A percentile compares a stretch with the other conserved stretches of the same genome.
Evolutionary conservation across 2,113 vertebrate species (phyloP).

Genomic region (Trogon melanurus): DNA sequence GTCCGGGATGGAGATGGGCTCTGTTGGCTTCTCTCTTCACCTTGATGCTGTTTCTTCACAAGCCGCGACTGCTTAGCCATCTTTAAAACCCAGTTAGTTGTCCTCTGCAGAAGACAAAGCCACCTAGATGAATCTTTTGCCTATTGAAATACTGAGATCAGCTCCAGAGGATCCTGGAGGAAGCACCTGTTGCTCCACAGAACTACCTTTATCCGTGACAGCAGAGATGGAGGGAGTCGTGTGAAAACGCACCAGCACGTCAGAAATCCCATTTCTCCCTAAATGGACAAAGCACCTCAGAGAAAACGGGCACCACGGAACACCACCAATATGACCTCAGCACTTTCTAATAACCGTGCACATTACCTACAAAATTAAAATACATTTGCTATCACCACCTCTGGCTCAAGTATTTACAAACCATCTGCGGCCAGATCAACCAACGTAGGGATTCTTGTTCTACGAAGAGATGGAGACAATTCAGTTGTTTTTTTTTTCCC

Average conservation of each 20-base stretch:
- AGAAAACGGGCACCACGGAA: neutral
- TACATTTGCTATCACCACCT: neutral
- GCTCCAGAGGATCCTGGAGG: neutral
- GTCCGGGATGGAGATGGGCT: neutral
- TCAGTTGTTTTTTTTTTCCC: conserved; percentile 30
- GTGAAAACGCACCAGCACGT: neutral
- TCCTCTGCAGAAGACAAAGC: neutral
- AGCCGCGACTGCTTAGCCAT: neutral
- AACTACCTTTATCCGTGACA: neutral
- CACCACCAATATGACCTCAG: neutral
- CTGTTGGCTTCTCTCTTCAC: neutral
- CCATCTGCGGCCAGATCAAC: neutral
- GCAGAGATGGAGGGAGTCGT: neutral
- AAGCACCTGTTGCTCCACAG: neutral
- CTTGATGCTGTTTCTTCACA: neutral
- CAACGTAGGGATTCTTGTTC: conserved; percentile 39
- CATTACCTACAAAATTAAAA: neutral
- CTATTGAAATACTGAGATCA: neutral
- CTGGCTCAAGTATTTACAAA: neutral
- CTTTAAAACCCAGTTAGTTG: neutral
- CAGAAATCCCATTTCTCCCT: neutral
- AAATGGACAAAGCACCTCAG: neutral
- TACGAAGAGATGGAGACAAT: conserved; percentile 2
- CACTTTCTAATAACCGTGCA: neutral
- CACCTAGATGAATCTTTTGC: neutral